Evolutionary conservation across 2,888 invertebrate species (phyloP).

Genomic region (Axea sp.): DNA sequence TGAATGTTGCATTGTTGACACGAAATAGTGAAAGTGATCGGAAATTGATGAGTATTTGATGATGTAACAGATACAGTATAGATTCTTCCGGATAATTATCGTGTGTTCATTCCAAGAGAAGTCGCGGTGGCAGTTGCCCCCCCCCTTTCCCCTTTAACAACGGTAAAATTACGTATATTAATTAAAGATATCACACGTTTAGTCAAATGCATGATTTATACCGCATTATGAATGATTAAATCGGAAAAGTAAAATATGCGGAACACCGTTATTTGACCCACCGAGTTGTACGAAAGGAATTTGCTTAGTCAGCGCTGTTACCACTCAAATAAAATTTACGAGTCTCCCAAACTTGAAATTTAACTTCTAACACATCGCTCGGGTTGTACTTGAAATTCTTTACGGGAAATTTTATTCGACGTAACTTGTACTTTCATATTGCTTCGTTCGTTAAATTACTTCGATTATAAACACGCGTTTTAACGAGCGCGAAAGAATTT

Average conservation of each 20-base stretch:
- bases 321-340: conserved; percentile 51
- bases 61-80: conserved; percentile 18
- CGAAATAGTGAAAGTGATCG: conserved; percentile 48
- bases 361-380: conserved; percentile 20
- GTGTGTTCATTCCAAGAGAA: neutral
- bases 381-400: conserved; percentile 17
- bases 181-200: conserved; percentile 9
- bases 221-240: conserved; percentile 59
- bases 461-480: too few species aligned
- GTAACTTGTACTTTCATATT: too few species aligned
- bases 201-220: conserved; percentile 41
- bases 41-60: conserved; percentile 34
- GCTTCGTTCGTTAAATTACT: too few species aligned
- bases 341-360: conserved; percentile 37
- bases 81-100: conserved; percentile 12
- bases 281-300: conserved; percentile 68
- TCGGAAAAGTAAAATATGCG: conserved; percentile 71
- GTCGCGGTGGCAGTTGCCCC: neutral
- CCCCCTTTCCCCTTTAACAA: neutral
- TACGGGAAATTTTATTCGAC: neutral
- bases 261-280: conserved; percentile 77
- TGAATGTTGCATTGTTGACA: conserved; percentile 29
- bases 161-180: neutral
- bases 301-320: conserved; percentile 62
- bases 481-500: too few species aligned